Percentiles rank a stretch among this genome's conserved stretches.
Evolutionary conservation across 2,888 invertebrate species (phyloP).

Genomic region (Pseudoips prasinana): DNA sequence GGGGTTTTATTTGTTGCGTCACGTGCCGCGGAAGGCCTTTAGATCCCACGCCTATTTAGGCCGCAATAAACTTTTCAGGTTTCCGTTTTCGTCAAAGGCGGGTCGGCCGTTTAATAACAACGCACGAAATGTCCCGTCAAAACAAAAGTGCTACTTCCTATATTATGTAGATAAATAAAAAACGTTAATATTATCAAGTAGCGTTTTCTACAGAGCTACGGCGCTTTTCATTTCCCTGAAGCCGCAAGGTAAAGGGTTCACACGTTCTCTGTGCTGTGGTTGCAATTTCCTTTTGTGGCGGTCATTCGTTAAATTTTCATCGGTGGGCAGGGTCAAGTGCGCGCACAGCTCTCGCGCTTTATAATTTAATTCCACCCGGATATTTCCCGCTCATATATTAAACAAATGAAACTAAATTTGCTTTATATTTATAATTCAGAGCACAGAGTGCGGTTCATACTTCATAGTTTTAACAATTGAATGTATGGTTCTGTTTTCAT

Average conservation of each 20-base stretch:
- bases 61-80: constrained; percentile 48
- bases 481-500: constrained; percentile 30
- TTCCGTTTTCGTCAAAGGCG: constrained; percentile 30
- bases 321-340: constrained; percentile 50
- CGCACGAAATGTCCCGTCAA: constrained; percentile 7
- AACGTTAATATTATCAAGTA: constrained; percentile 26
- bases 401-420: constrained; percentile 50
- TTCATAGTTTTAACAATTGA: constrained; percentile 36
- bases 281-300: constrained; percentile 66
- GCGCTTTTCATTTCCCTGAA: constrained; percentile 43
- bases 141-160: constrained; percentile 6
- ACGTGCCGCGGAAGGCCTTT: constrained; percentile 57
- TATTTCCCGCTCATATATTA: constrained; percentile 55
- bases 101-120: constrained; percentile 26
- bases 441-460: constrained; percentile 28
- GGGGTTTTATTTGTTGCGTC: constrained; percentile 76
- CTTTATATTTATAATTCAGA: constrained; percentile 47
- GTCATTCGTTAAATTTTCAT: constrained; percentile 68
- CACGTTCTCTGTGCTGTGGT: constrained; percentile 45
- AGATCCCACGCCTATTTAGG: constrained; percentile 52
- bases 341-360: constrained; percentile 39
- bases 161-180: constrained; percentile 32
- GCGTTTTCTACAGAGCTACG: constrained; percentile 33
- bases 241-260: constrained; percentile 52
- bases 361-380: constrained; percentile 56